Percentiles rank a stretch among this genome's conserved stretches.
Conservation (phyloP, 2,888 invertebrate species). For the Andrena dorsata region DNA sequence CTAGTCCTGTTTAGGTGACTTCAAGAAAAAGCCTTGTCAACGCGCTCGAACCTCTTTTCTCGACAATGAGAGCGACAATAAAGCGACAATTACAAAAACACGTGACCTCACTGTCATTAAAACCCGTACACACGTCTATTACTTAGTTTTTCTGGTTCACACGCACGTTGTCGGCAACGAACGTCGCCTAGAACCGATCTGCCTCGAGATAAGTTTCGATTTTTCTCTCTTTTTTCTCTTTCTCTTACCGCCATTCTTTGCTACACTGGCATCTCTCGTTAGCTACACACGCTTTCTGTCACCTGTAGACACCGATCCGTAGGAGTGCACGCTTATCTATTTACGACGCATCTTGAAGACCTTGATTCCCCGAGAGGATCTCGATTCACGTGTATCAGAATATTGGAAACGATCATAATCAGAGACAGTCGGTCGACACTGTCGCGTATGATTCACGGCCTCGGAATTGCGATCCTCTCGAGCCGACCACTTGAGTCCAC, state of each 20-base stretch:
- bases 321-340: conserved; percentile 56
- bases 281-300: conserved; percentile 59
- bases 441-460: not conserved
- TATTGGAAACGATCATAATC: not conserved
- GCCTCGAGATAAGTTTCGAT: conserved; percentile 79
- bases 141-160: conserved; percentile 15
- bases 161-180: conserved; percentile 38
- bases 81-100: conserved; percentile 70
- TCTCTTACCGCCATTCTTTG: conserved; percentile 29
- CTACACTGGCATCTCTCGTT: conserved; percentile 44
- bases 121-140: conserved; percentile 47
- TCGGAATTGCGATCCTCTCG: conserved; percentile 8
- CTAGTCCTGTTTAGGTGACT: conserved; percentile 77
- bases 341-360: conserved; percentile 46
- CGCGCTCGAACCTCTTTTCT: conserved; percentile 43
- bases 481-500: not conserved
- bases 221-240: conserved; percentile 23
- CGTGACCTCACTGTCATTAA: conserved; percentile 53
- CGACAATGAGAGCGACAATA: conserved; percentile 75
- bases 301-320: conserved; percentile 51
- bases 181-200: conserved; percentile 74
- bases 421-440: not conserved
- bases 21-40: conserved; percentile 68
- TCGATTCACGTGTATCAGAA: not conserved
- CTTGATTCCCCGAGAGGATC: conserved; percentile 23